Percentiles rank a stretch among this genome's conserved stretches.
These are phyloP conservation scores for Coryphaenoides rupestris DNA, from an alignment of 2,113 vertebrate genomes.

Conservation along the genomic window DNA sequence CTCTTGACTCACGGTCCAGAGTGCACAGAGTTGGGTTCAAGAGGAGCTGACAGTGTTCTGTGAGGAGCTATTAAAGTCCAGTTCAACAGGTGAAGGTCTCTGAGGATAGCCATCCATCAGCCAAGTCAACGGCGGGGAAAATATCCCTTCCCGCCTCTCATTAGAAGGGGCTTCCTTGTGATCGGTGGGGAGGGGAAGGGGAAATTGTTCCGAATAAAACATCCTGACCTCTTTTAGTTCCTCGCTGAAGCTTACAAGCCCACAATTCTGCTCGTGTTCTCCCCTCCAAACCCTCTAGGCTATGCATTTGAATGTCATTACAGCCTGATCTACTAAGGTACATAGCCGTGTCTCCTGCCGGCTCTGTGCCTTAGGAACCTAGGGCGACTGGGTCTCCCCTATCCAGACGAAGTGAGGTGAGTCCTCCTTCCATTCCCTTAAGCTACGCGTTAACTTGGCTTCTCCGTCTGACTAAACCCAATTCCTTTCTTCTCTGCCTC, in stretches of 20 bases:
- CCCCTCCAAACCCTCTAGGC: slow-evolving; percentile 37
- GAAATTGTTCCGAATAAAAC: slow-evolving; percentile 39
- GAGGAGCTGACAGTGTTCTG: slow-evolving; percentile 53
- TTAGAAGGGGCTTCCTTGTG: slow-evolving; percentile 36
- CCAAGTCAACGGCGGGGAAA: slow-evolving; percentile 40
- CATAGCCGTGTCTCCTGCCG: slow-evolving; percentile 34
- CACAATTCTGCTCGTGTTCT: slow-evolving; percentile 17
- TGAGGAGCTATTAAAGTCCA: slow-evolving; percentile 64
- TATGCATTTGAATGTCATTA: slow-evolving; percentile 54
- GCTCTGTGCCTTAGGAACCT: slow-evolving; percentile 43
- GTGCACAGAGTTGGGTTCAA: slow-evolving; percentile 60
- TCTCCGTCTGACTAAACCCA: slow-evolving; percentile 69
- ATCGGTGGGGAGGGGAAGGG: slow-evolving; percentile 16
- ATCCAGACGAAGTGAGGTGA: slow-evolving; percentile 53
- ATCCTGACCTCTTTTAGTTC: slow-evolving; percentile 30
- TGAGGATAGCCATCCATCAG: slow-evolving; percentile 52
- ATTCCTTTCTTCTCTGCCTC: slow-evolving; percentile 70
- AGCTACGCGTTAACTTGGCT: slow-evolving; percentile 68
- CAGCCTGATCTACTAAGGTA: slow-evolving; percentile 51
- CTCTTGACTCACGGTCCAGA: slow-evolving; percentile 6
- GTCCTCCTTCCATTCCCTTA: slow-evolving; percentile 56
- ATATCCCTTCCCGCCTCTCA: slow-evolving; percentile 34
- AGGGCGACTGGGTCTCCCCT: slow-evolving; percentile 39
- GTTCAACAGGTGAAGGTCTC: slow-evolving; percentile 55
- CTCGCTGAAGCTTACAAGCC: slow-evolving; percentile 34